Evolutionary conservation across 2,113 vertebrate genomes (phyloP).

Genomic region (Tachysurus vachellii): DNA sequence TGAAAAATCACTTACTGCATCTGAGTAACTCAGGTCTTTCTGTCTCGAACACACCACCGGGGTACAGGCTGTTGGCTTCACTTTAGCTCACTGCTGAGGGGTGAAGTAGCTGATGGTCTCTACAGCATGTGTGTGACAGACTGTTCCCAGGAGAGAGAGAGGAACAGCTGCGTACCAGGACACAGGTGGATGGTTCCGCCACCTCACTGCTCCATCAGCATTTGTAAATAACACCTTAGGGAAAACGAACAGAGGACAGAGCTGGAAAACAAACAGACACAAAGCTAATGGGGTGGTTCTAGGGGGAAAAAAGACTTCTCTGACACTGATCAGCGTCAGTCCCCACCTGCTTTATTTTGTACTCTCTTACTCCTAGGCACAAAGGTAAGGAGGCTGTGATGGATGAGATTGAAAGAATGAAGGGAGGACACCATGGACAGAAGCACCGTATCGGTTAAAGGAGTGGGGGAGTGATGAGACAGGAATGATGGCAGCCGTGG

Average conservation of each 20-base stretch:
- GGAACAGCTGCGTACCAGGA: conserved; percentile 45
- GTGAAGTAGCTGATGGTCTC: conserved; percentile 25
- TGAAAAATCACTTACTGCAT: background rate
- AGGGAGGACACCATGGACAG: conserved; percentile 10
- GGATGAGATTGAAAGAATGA: conserved; percentile 21
- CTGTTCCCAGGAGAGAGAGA: conserved; percentile 17
- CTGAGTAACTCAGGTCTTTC: background rate
- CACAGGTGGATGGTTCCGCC: conserved; percentile 23
- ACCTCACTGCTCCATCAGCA: conserved; percentile 12
- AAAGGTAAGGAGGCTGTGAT: conserved; percentile 43
- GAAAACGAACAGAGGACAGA: background rate
- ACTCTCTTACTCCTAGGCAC: background rate
- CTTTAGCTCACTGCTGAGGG: conserved; percentile 21
- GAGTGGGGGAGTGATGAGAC: conserved; percentile 33
- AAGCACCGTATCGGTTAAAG: conserved; percentile 25
- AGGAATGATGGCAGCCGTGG: background rate
- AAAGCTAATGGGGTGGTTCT: conserved; percentile 6
- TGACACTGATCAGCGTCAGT: background rate
- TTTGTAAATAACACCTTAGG: conserved; percentile 38
- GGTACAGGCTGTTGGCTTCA: background rate
- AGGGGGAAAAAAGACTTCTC: background rate
- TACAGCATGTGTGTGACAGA: conserved; percentile 18
- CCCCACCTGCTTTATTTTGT: conserved; percentile 5
- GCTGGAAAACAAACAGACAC: background rate
- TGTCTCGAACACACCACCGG: background rate